Evolutionary conservation across 2,113 vertebrate species (phyloP).

Genomic region (Ascaphus truei): DNA sequence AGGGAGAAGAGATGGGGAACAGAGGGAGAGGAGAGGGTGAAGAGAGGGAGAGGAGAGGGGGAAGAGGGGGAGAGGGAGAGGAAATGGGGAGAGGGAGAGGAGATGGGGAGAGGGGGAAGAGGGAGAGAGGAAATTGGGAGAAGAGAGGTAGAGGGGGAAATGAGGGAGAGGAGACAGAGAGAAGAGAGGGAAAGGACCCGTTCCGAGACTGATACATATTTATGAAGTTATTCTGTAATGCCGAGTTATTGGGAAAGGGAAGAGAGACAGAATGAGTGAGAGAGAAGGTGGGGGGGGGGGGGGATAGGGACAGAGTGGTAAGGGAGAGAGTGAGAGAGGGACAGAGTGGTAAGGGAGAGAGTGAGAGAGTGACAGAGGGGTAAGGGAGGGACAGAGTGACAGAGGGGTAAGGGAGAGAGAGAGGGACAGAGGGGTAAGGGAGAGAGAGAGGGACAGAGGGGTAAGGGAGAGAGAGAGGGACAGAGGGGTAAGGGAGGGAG

Average conservation of each 20-base stretch:
- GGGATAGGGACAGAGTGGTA: background rate
- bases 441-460: background rate
- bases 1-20: too few relatives aligned
- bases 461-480: background rate
- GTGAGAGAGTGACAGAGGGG: background rate
- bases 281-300: background rate
- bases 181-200: conserved; percentile 21
- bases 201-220: conserved; percentile 33
- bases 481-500: background rate
- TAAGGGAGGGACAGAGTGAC: too few relatives aligned
- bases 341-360: background rate
- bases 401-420: background rate
- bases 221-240: conserved; percentile 35
- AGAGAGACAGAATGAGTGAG: background rate
- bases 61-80: too few relatives aligned
- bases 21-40: conserved; percentile 22
- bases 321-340: background rate
- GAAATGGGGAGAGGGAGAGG: too few relatives aligned
- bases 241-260: conserved; percentile 8
- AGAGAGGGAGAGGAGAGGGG: too few relatives aligned
- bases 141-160: too few relatives aligned
- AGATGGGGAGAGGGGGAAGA: too few relatives aligned
- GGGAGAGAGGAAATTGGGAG: too few relatives aligned
- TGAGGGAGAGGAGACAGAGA: too few relatives aligned
- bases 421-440: background rate